Evolutionary conservation across 2,888 invertebrate genomes (phyloP), one percentile per base, ranked within the genome.

Genomic region (Cryptus viduatorius): DNA sequence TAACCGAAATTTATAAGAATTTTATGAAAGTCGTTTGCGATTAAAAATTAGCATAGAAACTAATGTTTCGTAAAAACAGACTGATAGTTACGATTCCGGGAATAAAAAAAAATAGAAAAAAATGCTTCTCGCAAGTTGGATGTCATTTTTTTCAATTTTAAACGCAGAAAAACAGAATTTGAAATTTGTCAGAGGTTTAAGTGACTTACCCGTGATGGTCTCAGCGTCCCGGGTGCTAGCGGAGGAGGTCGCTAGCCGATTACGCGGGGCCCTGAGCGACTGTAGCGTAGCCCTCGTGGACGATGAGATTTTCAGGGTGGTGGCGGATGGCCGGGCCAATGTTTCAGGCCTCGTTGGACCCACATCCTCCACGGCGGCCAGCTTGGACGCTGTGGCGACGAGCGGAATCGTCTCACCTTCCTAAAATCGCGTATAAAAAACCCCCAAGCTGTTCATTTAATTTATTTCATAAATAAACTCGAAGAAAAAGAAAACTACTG

Each of bases 321-420:
- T 87, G 88, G 90, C 88, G 85, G 92, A 88, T 88, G 91, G 89
- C 85, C 89, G 89, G 83, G 89, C 85, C 85, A 89, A 87, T 87
- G 89, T 90, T 90, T 92, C 93, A 94, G 96, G 95, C 95, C 95
- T 95, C 95, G 95, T 95, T 95, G 96, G 95, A 95, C 95, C 96
- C 95, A 94, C 96, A 96, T 96, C 96, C 95, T 96, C 96, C 94
- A 96, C 95, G 96, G 96, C 96, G 96, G 96, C 97, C 97, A 97
- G 97, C 95, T 97, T 96, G 96, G 95, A 95, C 94, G 92, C 91
- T 92, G 91, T 92, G 93, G 94, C 94, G 93, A 94, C 93, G 92
- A 93, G 90, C 89, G 92, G 90, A 92, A 92, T 93, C 94, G 94
- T 92, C 92, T 93, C 93, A 90, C 94, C 92, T 91, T 93, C 92